phyloP scores from a whole-genome alignment of 2,797 vertebrate species.

The Cynopterus sphinx region DNA sequence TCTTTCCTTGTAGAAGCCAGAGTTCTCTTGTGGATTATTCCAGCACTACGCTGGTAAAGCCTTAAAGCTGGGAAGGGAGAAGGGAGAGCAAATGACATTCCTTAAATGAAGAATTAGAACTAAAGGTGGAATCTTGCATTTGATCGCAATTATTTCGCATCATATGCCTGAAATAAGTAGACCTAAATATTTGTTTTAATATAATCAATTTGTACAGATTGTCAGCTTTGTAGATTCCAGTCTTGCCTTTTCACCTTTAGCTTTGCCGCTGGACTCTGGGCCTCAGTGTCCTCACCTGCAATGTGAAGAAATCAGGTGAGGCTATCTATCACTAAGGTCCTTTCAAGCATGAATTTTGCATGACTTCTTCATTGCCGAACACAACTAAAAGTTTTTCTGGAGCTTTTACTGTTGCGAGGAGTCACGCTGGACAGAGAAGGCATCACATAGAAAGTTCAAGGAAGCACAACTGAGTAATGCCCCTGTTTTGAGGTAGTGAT shows the following conservation, averaged over 20 bases:
- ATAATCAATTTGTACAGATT: neutral
- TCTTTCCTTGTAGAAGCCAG: neutral
- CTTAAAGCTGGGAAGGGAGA: neutral
- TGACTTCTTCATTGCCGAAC: conserved; percentile 9
- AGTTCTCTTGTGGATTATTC: neutral
- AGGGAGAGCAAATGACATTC: neutral
- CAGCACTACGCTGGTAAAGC: neutral
- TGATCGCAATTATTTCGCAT: neutral
- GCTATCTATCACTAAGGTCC: neutral
- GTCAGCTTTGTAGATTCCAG: neutral
- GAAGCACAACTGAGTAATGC: neutral
- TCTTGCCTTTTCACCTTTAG: neutral
- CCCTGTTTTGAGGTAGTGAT: neutral
- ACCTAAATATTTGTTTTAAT: neutral
- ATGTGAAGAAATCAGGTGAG: neutral
- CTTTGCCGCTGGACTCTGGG: neutral
- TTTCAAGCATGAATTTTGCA: conserved; percentile 16
- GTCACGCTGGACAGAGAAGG: neutral
- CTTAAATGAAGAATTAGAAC: neutral
- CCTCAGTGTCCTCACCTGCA: neutral
- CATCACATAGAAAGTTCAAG: neutral
- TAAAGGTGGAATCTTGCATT: neutral
- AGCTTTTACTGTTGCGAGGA: neutral
- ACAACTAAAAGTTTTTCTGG: neutral
- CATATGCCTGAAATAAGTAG: neutral